A percentile compares a stretch with the other conserved stretches of the same genome.
These are phyloP conservation scores for Chloroceryle aenea DNA, from an alignment of 2,113 vertebrate genomes.

Conservation along the genomic window DNA sequence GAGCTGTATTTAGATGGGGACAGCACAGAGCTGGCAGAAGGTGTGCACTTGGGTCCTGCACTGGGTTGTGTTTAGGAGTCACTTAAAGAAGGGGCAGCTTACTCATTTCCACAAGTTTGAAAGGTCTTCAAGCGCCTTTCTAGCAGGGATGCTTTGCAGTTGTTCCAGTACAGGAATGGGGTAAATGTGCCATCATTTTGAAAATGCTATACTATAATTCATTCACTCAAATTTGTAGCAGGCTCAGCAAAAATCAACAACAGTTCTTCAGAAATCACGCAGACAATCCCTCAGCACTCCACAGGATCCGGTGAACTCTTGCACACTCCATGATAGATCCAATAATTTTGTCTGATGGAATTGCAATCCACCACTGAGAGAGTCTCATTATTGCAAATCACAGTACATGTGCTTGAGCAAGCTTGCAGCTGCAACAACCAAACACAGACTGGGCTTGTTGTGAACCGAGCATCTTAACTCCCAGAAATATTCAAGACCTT, in stretches of 20 bases:
- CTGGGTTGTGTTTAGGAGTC: not conserved
- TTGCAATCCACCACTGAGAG: conserved; percentile 25
- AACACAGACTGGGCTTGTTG: not conserved
- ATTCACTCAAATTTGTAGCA: not conserved
- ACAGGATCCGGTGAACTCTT: conserved; percentile 11
- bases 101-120: not conserved
- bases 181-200: not conserved
- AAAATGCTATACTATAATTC: not conserved
- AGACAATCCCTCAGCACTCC: not conserved
- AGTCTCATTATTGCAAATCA: conserved; percentile 15
- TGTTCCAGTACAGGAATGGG: not conserved
- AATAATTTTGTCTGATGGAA: conserved; percentile 36
- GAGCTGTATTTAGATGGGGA: not conserved
- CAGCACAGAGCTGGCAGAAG: not conserved
- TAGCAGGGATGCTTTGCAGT: not conserved
- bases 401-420: not conserved
- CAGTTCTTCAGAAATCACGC: not conserved
- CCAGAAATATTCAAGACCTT: not conserved
- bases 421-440: not conserved
- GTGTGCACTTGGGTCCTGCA: fast-evolving
- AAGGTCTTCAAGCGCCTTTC: not conserved
- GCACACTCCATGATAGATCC: not conserved
- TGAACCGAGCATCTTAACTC: not conserved
- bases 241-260: conserved; percentile 13
- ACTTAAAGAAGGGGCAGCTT: not conserved